phyloP scores from a whole-genome alignment of 2,113 vertebrate genomes.

The Propithecus coquereli region DNA sequence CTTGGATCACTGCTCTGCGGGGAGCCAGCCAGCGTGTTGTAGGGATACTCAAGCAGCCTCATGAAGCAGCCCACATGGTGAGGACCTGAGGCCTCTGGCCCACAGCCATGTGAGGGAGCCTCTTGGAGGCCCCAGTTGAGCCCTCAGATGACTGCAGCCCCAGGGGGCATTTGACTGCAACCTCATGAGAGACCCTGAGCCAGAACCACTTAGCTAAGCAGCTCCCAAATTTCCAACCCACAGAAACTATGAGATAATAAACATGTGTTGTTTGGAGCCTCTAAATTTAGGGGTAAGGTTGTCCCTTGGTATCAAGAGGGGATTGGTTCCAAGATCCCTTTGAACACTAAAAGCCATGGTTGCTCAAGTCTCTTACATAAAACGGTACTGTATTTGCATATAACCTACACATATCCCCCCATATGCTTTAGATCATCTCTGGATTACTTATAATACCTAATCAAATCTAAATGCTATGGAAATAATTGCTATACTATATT shows the following conservation, averaged over 20 bases:
- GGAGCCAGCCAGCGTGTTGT: not conserved
- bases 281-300: not conserved
- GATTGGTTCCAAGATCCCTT: not conserved
- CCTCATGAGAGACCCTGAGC: not conserved
- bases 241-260: not conserved
- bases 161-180: not conserved
- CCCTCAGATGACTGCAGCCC: not conserved
- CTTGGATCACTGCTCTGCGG: not conserved
- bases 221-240: not conserved
- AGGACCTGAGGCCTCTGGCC: not conserved
- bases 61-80: rapidly evolving
- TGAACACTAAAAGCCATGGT: not conserved
- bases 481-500: not conserved
- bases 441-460: not conserved
- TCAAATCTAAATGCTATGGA: not conserved
- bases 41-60: not conserved
- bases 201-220: not conserved
- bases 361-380: not conserved
- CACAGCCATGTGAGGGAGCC: not conserved
- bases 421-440: not conserved
- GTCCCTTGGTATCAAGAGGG: not conserved
- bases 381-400: not conserved
- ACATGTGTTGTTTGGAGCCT: not conserved
- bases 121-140: not conserved
- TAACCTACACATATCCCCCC: not conserved